phyloP scores from a whole-genome alignment of 2,797 vertebrate genomes.

The Anguilla marmorata region DNA sequence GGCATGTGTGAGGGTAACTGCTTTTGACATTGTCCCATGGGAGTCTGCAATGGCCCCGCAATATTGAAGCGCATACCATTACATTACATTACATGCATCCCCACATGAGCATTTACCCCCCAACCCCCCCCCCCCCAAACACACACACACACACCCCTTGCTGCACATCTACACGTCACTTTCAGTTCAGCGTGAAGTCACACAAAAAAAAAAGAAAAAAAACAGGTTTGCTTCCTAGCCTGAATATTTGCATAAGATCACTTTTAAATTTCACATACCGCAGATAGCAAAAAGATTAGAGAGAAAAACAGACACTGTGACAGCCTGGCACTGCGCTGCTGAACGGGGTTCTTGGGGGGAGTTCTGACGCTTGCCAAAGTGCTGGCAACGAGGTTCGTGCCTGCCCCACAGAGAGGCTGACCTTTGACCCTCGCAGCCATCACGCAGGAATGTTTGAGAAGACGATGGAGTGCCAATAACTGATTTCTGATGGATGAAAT shows the following conservation, averaged over 20 bases:
- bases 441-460: not conserved
- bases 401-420: conserved; percentile 47
- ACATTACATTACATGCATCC: not conserved
- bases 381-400: conserved; percentile 42
- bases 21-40: not conserved
- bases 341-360: conserved; percentile 26
- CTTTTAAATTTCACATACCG: not conserved
- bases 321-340: conserved; percentile 15
- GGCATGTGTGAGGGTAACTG: not conserved
- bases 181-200: not conserved
- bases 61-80: not conserved
- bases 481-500: not conserved
- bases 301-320: not conserved
- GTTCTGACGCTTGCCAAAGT: conserved; percentile 30
- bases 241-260: not conserved
- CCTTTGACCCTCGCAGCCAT: not conserved
- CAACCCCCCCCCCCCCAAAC: not conserved
- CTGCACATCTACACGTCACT: not conserved
- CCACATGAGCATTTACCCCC: not conserved
- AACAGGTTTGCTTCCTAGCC: not conserved
- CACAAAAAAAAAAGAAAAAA: not conserved
- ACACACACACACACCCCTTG: too few species aligned
- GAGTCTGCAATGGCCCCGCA: not conserved
- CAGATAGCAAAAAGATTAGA: not conserved
- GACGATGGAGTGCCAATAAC: not conserved